Conservation (phyloP, 2,797 vertebrate genomes). For the Holocentrus rufus region DNA sequence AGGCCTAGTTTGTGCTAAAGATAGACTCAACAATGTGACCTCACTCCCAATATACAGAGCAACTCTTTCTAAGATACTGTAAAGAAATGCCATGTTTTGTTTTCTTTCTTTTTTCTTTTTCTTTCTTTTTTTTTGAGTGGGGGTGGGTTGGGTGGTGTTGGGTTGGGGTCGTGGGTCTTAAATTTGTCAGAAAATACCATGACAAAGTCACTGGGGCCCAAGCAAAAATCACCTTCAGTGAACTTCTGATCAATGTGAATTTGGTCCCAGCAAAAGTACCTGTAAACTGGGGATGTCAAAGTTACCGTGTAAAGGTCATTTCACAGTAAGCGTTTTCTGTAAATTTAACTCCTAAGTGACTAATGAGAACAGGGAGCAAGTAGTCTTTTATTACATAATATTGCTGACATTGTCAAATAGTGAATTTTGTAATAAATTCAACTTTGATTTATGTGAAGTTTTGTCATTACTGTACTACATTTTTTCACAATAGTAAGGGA, state of each 20-base stretch:
- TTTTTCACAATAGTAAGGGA: conserved; percentile 35
- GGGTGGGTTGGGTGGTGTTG: too few relatives aligned
- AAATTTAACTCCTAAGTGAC: conserved; percentile 28
- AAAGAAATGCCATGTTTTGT: conserved; percentile 40
- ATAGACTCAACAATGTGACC: conserved; percentile 72
- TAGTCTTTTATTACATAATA: conserved; percentile 29
- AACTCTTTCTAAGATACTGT: conserved; percentile 47
- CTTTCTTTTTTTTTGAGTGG: not conserved
- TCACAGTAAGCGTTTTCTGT: conserved; percentile 44
- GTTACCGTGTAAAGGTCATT: conserved; percentile 26
- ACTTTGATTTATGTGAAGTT: conserved; percentile 47
- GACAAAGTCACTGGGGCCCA: conserved; percentile 34
- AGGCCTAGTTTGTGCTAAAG: conserved; percentile 75
- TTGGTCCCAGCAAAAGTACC: conserved; percentile 19
- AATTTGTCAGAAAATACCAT: conserved; percentile 32
- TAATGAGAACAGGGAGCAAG: conserved; percentile 22
- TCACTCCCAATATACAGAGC: conserved; percentile 61
- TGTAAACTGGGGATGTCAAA: conserved; percentile 28
- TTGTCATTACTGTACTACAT: conserved; percentile 35
- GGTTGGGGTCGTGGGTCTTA: not conserved
- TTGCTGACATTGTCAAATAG: conserved; percentile 43
- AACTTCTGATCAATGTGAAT: conserved; percentile 31
- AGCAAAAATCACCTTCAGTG: conserved; percentile 4
- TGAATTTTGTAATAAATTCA: conserved; percentile 54
- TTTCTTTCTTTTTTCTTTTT: not conserved